A percentile compares a stretch with the other conserved stretches of the same genome.
Evolutionary conservation across 2,113 vertebrate genomes (phyloP).

Genomic region (Phycodurus eques): DNA sequence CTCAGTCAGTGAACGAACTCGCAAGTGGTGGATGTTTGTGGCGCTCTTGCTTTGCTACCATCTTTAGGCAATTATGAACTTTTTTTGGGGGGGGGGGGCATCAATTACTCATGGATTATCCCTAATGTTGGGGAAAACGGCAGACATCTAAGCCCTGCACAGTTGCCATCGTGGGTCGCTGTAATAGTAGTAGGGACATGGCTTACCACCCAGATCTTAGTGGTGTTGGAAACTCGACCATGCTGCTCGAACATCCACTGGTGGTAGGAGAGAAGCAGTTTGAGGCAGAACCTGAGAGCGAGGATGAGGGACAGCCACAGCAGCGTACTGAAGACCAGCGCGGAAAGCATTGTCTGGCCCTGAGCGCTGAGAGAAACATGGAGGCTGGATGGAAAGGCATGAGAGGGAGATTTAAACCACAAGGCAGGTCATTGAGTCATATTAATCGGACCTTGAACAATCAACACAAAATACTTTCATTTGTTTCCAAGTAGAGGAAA

Average conservation of each 20-base stretch:
- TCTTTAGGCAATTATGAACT: too few relatives aligned
- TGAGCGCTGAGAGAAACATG: slow-evolving; percentile 67
- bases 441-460: neutral
- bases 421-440: neutral
- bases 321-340: slow-evolving; percentile 80
- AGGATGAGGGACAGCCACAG: slow-evolving; percentile 85
- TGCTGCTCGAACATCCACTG: slow-evolving; percentile 85
- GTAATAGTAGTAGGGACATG: neutral
- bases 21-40: too few relatives aligned
- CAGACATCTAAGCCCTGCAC: fast-evolving
- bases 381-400: slow-evolving; percentile 29
- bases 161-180: neutral
- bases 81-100: too few relatives aligned
- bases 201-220: slow-evolving; percentile 85
- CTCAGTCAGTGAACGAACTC: too few relatives aligned
- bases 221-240: slow-evolving; percentile 77
- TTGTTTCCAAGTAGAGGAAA: neutral
- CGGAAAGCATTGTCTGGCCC: slow-evolving; percentile 74
- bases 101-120: too few relatives aligned
- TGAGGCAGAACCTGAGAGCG: slow-evolving; percentile 80
- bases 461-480: neutral
- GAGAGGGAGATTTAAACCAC: neutral
- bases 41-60: too few relatives aligned
- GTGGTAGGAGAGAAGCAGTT: slow-evolving; percentile 83
- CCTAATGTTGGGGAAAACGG: too few relatives aligned